A percentile compares a stretch with the other conserved stretches of the same genome.
These are phyloP conservation scores for Bombus fervidus DNA, from an alignment of 1,140 invertebrate genomes.

Conservation along the genomic window DNA sequence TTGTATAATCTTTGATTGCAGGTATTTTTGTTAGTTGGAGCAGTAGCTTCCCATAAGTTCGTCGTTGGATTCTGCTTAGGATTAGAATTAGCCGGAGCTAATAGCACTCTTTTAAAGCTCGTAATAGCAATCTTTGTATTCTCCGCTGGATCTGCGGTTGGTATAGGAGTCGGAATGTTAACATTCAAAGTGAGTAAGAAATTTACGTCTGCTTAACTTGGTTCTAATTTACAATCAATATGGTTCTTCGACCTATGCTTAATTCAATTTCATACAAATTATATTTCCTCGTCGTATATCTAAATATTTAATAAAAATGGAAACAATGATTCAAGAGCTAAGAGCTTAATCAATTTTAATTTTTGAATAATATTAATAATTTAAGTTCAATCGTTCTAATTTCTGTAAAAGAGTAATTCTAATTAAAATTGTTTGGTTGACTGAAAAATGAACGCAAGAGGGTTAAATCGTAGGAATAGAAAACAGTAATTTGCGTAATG, in stretches of 20 bases:
- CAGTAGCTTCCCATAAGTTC: slow-evolving; percentile 89
- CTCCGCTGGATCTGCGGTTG: slow-evolving; percentile 86
- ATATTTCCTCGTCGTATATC: not conserved
- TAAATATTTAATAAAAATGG: not conserved
- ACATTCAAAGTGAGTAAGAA: slow-evolving; percentile 61
- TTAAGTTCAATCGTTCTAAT: not conserved
- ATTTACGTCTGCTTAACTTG: not conserved
- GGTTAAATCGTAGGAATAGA: not conserved
- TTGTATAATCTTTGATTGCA: slow-evolving; percentile 61
- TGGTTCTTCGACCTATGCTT: not conserved
- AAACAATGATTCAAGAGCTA: not conserved
- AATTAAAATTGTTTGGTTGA: not conserved
- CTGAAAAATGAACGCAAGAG: not conserved
- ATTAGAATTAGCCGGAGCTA: slow-evolving; percentile 85
- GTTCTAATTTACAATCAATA: not conserved
- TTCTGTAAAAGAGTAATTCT: not conserved
- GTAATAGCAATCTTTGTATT: slow-evolving; percentile 86
- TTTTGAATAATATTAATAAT: not conserved
- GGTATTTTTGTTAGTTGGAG: slow-evolving; percentile 88
- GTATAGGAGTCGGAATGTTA: slow-evolving; percentile 85
- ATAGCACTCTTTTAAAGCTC: slow-evolving; percentile 80
- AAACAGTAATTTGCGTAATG: not conserved
- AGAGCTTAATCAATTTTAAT: not conserved
- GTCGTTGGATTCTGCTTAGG: slow-evolving; percentile 91
- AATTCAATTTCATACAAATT: not conserved